Evolutionary conservation across 2,797 vertebrate species (phyloP).

Genomic region (Antrozous pallidus): DNA sequence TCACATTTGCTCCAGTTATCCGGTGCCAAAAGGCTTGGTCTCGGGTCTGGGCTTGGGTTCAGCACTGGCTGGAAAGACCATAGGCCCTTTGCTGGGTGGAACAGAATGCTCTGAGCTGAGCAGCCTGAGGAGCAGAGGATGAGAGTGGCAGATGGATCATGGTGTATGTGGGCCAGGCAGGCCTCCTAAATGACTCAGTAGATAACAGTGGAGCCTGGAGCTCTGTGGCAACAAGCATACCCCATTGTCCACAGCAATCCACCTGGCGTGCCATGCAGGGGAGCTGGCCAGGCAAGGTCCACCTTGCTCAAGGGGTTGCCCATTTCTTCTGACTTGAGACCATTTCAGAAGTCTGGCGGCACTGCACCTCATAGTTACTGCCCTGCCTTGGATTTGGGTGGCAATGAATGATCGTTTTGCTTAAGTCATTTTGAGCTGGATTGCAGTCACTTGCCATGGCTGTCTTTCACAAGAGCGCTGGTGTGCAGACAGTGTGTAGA

Average conservation of each 20-base stretch:
- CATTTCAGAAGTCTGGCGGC: background rate
- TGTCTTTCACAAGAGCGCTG: background rate
- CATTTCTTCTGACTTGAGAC: background rate
- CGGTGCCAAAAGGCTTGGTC: background rate
- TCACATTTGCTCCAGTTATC: background rate
- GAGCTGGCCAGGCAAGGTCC: background rate
- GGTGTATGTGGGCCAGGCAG: rapidly evolving
- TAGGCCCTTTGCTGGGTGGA: rapidly evolving
- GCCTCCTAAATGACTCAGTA: background rate
- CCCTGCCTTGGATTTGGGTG: background rate
- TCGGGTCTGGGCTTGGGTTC: background rate
- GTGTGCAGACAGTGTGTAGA: background rate
- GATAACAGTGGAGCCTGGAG: background rate
- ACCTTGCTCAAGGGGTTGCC: background rate
- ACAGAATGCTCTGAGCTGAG: background rate
- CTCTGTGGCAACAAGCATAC: background rate
- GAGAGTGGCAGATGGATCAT: background rate
- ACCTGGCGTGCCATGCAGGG: background rate
- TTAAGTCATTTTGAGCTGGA: background rate
- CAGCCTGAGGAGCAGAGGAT: background rate
- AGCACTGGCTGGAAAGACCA: background rate
- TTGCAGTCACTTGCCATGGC: background rate
- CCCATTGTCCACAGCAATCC: background rate
- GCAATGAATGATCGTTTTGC: background rate
- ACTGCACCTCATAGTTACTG: background rate